Evolutionary conservation across 2,888 invertebrate genomes (phyloP).

Genomic region (Melanotus villosus): DNA sequence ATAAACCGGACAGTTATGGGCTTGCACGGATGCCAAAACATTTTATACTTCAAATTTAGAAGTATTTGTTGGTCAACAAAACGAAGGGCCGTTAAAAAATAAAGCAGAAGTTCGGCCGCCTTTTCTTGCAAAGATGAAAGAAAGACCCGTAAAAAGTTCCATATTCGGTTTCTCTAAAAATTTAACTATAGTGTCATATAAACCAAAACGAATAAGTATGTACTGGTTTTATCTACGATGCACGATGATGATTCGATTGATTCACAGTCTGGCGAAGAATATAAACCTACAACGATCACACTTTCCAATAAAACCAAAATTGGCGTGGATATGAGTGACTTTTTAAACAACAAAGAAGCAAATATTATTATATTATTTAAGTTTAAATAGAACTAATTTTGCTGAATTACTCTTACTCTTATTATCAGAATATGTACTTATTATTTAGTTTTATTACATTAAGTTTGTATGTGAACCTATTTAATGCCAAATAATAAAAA

Average conservation of each 20-base stretch:
- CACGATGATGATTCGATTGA: no score
- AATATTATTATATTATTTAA: neutral
- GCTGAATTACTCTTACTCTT: no score
- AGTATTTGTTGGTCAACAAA: constrained; percentile 2
- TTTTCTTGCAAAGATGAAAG: constrained; percentile 7
- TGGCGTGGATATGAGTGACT: constrained; percentile 16
- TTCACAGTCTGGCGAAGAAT: constrained; percentile 35
- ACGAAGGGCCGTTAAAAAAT: constrained; percentile 5
- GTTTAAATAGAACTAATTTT: no score
- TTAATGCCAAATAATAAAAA: constrained; percentile 4
- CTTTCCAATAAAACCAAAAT: constrained; percentile 14
- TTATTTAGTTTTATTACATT: neutral
- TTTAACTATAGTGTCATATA: constrained; percentile 4
- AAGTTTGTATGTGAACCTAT: neutral
- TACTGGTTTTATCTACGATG: constrained; percentile 48
- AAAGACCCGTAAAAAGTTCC: neutral
- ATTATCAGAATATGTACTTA: no score
- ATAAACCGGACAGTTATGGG: constrained; percentile 11
- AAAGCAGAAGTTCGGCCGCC: constrained; percentile 1
- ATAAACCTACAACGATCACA: constrained; percentile 11
- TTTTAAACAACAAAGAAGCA: neutral
- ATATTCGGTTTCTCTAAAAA: constrained; percentile 16
- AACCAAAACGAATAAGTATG: constrained; percentile 42
- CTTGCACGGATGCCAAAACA: constrained; percentile 4
- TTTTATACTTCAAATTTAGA: constrained; percentile 19